Conservation (phyloP, 2,113 vertebrate genomes). For the Brachirus orientalis region DNA sequence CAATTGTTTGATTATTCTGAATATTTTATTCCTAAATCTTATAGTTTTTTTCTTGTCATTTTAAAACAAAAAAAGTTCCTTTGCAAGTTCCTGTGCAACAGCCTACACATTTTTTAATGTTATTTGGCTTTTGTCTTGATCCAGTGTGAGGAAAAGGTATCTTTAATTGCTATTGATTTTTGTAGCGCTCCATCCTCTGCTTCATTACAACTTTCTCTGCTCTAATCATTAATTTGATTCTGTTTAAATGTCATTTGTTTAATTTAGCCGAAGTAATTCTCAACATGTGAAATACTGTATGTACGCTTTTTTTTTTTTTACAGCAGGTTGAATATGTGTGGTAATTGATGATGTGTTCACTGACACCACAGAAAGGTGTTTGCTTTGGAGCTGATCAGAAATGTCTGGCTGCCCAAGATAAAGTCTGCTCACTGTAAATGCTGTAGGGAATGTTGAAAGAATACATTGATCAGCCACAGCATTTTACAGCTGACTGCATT, state of each 20-base stretch:
- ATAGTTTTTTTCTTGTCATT: no score
- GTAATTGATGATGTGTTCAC: slow-evolving; percentile 25
- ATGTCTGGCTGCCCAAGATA: no score
- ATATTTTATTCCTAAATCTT: no score
- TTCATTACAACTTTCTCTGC: neutral
- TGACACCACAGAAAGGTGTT: slow-evolving; percentile 12
- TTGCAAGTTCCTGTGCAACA: slow-evolving; percentile 28
- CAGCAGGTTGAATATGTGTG: neutral
- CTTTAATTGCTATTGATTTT: slow-evolving; percentile 27
- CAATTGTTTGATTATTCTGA: no score
- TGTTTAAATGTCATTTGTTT: slow-evolving; percentile 4
- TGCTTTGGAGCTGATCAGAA: slow-evolving; percentile 1
- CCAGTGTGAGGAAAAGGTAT: slow-evolving; percentile 9
- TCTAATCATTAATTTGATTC: slow-evolving; percentile 1
- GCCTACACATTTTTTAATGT: neutral
- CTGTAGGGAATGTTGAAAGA: no score
- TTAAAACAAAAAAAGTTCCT: no score
- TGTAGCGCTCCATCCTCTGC: neutral
- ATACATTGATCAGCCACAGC: no score
- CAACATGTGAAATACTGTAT: no score
- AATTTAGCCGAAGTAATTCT: neutral
- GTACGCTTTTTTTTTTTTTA: no score
- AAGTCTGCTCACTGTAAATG: no score
- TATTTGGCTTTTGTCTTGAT: slow-evolving; percentile 22
- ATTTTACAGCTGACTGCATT: no score